Base-by-base conservation (phyloP, 2,888 invertebrate genomes). In the Drosophila eohydei region DNA sequence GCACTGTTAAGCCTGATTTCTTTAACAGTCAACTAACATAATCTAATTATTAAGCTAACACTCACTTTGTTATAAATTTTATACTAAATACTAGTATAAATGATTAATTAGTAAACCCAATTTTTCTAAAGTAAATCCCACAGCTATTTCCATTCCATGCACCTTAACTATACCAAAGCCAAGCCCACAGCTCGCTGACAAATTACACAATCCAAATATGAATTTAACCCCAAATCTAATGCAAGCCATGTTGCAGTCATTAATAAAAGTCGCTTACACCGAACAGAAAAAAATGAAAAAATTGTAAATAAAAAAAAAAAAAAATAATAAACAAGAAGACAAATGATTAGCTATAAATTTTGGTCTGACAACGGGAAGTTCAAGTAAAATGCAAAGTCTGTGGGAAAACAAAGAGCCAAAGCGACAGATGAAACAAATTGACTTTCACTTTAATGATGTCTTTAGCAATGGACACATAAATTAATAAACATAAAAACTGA, bases 361-460 rank as follows among this genome's bases (percentile, higher is more conserved):
- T 21, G 21, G 38, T 30, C 16, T 48, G 48, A 21, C 50, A 46
- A 21, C 21, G 54, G 44, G 62, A 68, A 63, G 66, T 51, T 65
- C 52, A 41, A 64, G 54, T 61, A 51, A 59, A 51, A 58, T 12
- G 43, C 50, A 59, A 43, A 41, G 52, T 51, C n/a, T 55, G 12
- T 59, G 50, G 44, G 28, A 70, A 63, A 54, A 46, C 44, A 79
- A 64, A 46, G 50, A 78, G 67, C 57, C 43, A 64, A 38, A 56
- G 48, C 38, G 63, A 61, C 54, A 58, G 57, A 68, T 46, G 43
- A 65, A 78, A 71, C 66, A 86, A 85, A 85, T 83, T 69, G 84
- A 87, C 85, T 85, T 85, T 85, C 85, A 84, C 85, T 81, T 84
- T 84, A 83, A 84, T 87, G 69, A 72, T 68, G 80, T 83, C 84